These are phyloP conservation scores for Onychorhynchus coronatus DNA, from an alignment of 2,113 vertebrate genomes.

Conservation along the genomic window DNA sequence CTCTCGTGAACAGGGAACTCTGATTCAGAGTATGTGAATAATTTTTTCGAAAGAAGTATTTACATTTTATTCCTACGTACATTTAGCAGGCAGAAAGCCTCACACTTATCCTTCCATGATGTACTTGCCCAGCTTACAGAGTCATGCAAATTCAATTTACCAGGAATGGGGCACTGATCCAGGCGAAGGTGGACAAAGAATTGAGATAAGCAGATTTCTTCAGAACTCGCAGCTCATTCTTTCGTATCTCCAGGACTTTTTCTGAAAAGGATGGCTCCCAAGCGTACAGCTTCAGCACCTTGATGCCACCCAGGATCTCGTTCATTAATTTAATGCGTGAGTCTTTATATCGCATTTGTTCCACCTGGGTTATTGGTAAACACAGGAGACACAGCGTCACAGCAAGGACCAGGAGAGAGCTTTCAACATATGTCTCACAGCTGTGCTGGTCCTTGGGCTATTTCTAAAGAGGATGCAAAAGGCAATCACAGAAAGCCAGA, in stretches of 20 bases:
- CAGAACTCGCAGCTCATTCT: constrained; percentile 84
- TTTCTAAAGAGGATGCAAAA: background rate
- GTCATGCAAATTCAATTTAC: constrained; percentile 63
- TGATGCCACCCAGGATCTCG: constrained; percentile 93
- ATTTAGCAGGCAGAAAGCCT: background rate
- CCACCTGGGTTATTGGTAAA: constrained; percentile 69
- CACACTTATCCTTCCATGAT: background rate
- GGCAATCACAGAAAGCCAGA: background rate
- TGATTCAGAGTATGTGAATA: background rate
- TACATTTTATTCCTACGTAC: background rate
- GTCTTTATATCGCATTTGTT: constrained; percentile 93
- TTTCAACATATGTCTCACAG: background rate
- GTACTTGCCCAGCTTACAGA: background rate
- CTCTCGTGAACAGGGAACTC: background rate
- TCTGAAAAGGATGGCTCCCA: constrained; percentile 90
- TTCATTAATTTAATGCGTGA: constrained; percentile 92
- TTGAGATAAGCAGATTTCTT: constrained; percentile 84
- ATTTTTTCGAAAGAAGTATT: background rate
- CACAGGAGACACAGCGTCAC: background rate
- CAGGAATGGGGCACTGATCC: constrained; percentile 90
- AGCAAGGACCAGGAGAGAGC: background rate
- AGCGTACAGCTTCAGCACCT: constrained; percentile 95
- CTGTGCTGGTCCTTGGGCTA: background rate
- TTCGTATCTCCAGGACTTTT: constrained; percentile 84
- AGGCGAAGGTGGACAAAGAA: constrained; percentile 85